Evolutionary conservation across 2,113 vertebrate species (phyloP).

Genomic region (Bubalus kerabau): DNA sequence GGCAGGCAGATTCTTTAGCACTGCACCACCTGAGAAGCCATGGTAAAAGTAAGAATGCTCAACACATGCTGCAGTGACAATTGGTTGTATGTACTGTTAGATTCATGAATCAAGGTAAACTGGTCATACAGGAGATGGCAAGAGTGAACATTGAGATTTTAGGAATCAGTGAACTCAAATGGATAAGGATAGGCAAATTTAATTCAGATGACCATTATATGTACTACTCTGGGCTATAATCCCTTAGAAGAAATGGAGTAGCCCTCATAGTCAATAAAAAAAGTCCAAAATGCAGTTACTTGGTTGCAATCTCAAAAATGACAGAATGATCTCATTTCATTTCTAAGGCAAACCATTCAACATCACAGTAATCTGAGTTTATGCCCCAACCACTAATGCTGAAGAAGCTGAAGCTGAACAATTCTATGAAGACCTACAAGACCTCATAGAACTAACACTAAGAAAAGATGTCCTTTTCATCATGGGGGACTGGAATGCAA

Average conservation of each 20-base stretch:
- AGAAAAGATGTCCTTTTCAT: background rate
- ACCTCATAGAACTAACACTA: background rate
- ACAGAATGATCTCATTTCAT: background rate
- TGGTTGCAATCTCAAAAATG: background rate
- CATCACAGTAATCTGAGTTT: background rate
- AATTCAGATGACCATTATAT: background rate
- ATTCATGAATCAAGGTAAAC: background rate
- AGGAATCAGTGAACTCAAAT: background rate
- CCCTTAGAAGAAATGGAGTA: background rate
- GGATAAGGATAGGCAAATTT: background rate
- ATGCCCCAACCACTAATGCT: background rate
- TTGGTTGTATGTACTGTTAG: accelerated
- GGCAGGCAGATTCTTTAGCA: background rate
- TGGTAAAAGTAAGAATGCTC: background rate
- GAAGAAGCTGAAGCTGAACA: background rate
- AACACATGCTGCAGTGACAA: background rate
- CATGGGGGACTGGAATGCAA: background rate
- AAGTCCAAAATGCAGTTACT: background rate
- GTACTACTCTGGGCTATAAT: background rate
- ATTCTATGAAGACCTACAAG: background rate
- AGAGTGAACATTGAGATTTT: background rate
- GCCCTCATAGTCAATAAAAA: background rate
- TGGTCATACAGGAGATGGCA: background rate
- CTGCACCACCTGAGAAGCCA: background rate
- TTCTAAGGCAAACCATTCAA: background rate